phyloP scores from a whole-genome alignment of 2,888 invertebrate species.

The Diarsia mendica region DNA sequence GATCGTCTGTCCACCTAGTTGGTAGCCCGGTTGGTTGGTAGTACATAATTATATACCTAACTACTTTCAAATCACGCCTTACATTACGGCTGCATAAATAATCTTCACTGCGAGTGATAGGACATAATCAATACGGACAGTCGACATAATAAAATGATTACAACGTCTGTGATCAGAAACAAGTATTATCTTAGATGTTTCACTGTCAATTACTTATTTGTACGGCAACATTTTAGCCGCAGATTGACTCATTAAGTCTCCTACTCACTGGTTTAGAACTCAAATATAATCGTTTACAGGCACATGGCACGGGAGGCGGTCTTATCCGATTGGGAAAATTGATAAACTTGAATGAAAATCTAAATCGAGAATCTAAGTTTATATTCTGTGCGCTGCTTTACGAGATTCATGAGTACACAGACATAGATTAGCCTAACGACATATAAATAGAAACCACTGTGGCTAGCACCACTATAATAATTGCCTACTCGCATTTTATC shows the following conservation, averaged over 20 bases:
- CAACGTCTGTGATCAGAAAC: constrained; percentile 56
- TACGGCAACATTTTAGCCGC: constrained; percentile 45
- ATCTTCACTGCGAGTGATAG: constrained; percentile 40
- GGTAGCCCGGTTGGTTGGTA: too few species aligned
- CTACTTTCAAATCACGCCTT: constrained; percentile 13
- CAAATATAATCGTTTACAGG: constrained; percentile 58
- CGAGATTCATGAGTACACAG: constrained; percentile 62
- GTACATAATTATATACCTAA: too few species aligned
- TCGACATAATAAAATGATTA: constrained; percentile 58
- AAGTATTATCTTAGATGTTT: constrained; percentile 62
- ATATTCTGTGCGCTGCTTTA: constrained; percentile 57
- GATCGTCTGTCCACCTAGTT: too few species aligned
- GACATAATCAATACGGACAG: constrained; percentile 56
- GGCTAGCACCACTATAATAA: constrained; percentile 64
- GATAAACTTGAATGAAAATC: constrained; percentile 66
- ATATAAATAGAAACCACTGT: constrained; percentile 64
- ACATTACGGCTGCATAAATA: constrained; percentile 5
- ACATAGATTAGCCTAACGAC: constrained; percentile 62
- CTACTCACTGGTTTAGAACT: constrained; percentile 52
- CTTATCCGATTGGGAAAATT: constrained; percentile 60
- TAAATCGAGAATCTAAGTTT: constrained; percentile 63
- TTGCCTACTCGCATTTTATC: constrained; percentile 70
- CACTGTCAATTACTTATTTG: constrained; percentile 64
- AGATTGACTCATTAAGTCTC: constrained; percentile 58
- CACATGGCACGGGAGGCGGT: constrained; percentile 53